Base-by-base conservation (phyloP, 64 coral and sea anemone species). In the Trachythela sp. region DNA sequence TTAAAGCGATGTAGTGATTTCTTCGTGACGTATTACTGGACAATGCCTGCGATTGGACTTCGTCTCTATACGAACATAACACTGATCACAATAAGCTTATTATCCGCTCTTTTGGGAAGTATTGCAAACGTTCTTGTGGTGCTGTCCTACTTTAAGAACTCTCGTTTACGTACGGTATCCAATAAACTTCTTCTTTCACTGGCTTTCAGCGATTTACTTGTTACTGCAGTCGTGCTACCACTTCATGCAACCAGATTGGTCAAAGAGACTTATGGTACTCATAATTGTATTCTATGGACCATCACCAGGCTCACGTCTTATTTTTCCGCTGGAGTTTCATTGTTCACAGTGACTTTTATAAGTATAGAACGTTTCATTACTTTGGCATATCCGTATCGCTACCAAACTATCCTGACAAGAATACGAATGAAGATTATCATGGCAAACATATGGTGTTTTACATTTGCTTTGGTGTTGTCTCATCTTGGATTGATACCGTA, bases 321-420 rank as follows among this genome's bases (percentile, higher is more conserved):
- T 27, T 32, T 77, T 18, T 38, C 36, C 3, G 31, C 30, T 5
- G 71, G 71, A 24, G 71, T 77, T 35, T 77, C 71, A 13, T 77
- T 77, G 8, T 17, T 77, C 26, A 8, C 31, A 13, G 36, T 77
- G 36, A 77, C 71, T 38, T 27, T 77, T 13, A 77, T 77, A 32
- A 77, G 71, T 27, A 14, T 77, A 7, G 71, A 77, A 77, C 71
- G 71, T 77, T 27, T 77, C 71, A 77, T 77, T 27, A 77, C 71
- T 38, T 77, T 77, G 36, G 71, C 71, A 32, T 77, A 35, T 38
- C 71, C 71, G 6, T 77, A 77, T 77, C 71, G 31, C 13, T 77
- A 77, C 31, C 71, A 77, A 77, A 34, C 2, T 4, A 34, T 77
- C 31, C 31, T 77, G 30, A 77, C 71, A 27, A 14, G 30, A 38